These are phyloP conservation scores for Lycophotia porphyrea DNA, from an alignment of 2,888 invertebrate genomes.

Conservation along the genomic window DNA sequence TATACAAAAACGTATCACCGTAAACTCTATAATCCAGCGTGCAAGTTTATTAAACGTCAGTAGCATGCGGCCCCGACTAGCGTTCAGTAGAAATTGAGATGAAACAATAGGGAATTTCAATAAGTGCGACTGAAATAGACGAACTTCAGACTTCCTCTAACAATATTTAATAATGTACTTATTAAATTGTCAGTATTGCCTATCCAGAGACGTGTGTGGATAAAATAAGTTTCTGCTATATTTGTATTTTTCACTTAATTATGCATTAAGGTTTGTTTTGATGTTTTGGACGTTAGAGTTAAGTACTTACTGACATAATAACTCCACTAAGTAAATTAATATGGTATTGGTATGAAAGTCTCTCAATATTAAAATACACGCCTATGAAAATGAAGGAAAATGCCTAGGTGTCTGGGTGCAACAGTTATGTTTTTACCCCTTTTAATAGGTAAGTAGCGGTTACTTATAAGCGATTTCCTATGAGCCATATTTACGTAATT, in stretches of 20 bases:
- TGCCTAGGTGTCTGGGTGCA: too few relatives aligned
- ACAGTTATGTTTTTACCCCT: too few relatives aligned
- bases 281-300: not conserved
- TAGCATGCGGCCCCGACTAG: conserved; percentile 76
- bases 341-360: not conserved
- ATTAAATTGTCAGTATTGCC: conserved; percentile 64
- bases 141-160: conserved; percentile 64
- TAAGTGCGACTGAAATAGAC: conserved; percentile 73
- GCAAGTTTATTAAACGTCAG: conserved; percentile 85
- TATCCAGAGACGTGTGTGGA: conserved; percentile 23
- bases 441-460: too few relatives aligned
- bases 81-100: conserved; percentile 72
- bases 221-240: conserved; percentile 1
- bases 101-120: conserved; percentile 72
- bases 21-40: conserved; percentile 77
- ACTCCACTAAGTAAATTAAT: not conserved
- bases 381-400: too few relatives aligned
- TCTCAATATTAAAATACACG: too few relatives aligned
- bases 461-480: too few relatives aligned
- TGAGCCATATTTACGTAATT: too few relatives aligned
- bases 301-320: not conserved
- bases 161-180: conserved; percentile 63
- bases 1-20: conserved; percentile 76
- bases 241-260: not conserved
- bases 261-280: not conserved